A percentile compares a stretch with the other conserved stretches of the same genome.
phyloP scores from a whole-genome alignment of 2,888 invertebrate genomes.

The Caenorhabditis angaria region DNA sequence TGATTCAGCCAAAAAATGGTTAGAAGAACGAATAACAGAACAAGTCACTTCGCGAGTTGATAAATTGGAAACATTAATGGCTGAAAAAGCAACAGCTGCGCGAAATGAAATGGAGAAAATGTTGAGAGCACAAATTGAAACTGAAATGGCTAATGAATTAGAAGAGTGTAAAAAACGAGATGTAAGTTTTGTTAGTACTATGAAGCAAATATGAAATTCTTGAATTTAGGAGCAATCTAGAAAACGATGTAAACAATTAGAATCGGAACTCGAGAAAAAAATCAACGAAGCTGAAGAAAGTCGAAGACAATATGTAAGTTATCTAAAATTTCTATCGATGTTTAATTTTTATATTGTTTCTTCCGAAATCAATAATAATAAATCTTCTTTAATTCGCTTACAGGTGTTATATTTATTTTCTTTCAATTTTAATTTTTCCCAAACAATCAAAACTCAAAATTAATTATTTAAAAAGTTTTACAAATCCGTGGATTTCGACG shows the following conservation, averaged over 20 bases:
- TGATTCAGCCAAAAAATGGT: slow-evolving; percentile 57
- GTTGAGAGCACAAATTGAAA: slow-evolving; percentile 65
- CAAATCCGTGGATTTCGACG: too few relatives aligned
- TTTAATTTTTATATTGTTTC: not conserved
- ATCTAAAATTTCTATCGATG: too few relatives aligned
- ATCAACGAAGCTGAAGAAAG: slow-evolving; percentile 61
- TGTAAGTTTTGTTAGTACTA: slow-evolving; percentile 36
- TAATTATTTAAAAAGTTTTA: too few relatives aligned
- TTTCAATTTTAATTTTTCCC: too few relatives aligned
- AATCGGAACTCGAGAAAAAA: slow-evolving; percentile 57
- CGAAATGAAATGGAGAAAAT: slow-evolving; percentile 62
- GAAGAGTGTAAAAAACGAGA: slow-evolving; percentile 73
- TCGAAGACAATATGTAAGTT: slow-evolving; percentile 65
- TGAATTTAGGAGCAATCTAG: slow-evolving; percentile 61
- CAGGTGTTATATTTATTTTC: too few relatives aligned
- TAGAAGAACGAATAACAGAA: slow-evolving; percentile 61
- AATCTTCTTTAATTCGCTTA: too few relatives aligned
- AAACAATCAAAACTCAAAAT: too few relatives aligned
- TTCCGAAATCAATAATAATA: not conserved
- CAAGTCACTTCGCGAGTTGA: slow-evolving; percentile 58
- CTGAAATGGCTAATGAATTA: slow-evolving; percentile 65
- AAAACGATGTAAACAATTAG: slow-evolving; percentile 57
- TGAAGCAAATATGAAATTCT: not conserved
- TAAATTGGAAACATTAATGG: slow-evolving; percentile 52
- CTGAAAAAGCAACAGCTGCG: slow-evolving; percentile 49